A percentile compares a stretch with the other conserved stretches of the same genome.
Evolutionary conservation across 2,888 invertebrate genomes (phyloP).

Genomic region (Agonopterix alstromeriana): DNA sequence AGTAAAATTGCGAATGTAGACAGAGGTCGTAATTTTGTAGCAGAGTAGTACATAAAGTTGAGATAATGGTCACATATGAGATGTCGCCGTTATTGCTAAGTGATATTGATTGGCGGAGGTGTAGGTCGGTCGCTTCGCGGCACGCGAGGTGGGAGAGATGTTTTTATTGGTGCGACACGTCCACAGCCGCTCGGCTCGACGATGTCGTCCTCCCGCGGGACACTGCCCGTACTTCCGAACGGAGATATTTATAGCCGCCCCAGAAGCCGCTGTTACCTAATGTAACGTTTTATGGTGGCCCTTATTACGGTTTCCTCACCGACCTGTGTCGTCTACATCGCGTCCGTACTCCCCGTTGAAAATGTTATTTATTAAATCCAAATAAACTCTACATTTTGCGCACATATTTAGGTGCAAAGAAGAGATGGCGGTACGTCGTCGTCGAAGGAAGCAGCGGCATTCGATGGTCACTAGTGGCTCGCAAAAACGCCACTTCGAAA

Average conservation of each 20-base stretch:
- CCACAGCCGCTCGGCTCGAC: conserved; percentile 51
- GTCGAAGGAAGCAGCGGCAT: conserved; percentile 16
- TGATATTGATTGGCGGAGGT: conserved; percentile 62
- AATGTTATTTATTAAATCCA: conserved; percentile 53
- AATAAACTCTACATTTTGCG: conserved; percentile 31
- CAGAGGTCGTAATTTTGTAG: conserved; percentile 34
- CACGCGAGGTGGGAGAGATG: conserved; percentile 45
- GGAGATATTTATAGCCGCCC: conserved; percentile 75
- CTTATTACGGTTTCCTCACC: conserved; percentile 69
- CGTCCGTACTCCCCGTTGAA: conserved; percentile 28
- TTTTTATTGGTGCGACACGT: conserved; percentile 73
- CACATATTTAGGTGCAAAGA: conserved; percentile 22
- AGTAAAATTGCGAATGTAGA: conserved; percentile 11
- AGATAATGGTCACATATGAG: conserved; percentile 47
- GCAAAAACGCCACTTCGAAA: conserved; percentile 59
- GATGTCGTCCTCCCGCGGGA: conserved; percentile 70
- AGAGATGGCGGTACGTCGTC: conserved; percentile 15
- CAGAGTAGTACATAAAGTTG: conserved; percentile 34
- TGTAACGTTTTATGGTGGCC: conserved; percentile 74
- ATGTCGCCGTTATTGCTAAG: conserved; percentile 57
- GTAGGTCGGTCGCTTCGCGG: conserved; percentile 27
- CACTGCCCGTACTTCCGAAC: conserved; percentile 71
- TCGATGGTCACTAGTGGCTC: conserved; percentile 49
- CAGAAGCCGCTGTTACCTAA: conserved; percentile 75
- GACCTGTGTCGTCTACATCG: conserved; percentile 41